Base-by-base conservation (phyloP, 1,140 invertebrate species). In the Pectinophora gossypiella region DNA sequence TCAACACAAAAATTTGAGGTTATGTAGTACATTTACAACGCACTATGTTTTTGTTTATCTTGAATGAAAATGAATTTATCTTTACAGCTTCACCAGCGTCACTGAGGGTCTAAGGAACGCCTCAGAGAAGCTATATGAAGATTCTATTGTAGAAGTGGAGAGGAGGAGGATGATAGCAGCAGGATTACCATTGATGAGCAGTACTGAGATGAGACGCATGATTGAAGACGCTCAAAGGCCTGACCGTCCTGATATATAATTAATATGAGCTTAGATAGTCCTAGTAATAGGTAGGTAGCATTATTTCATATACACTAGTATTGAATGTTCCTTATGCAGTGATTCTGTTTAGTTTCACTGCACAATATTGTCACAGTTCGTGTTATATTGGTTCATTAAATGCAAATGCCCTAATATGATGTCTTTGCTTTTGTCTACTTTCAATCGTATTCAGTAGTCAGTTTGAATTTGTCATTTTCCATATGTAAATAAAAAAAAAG, bases 61-160 rank as follows among this genome's bases (percentile, higher is more conserved):
- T n/a, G n/a, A n/a, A n/a, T n/a, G n/a, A n/a, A n/a, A n/a, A n/a
- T n/a, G n/a, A n/a, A n/a, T n/a, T n/a, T n/a, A 16, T 42, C 23
- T 18, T 80, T 78, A 56, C 54, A 83, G 77, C 59, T 78, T 64
- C 50, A 58, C 67, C 16, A 55, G 56, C 45, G 1, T 68, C 35
- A 78, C 78, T 18, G 4, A 32, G n/a, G 81, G 78, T 16, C 59
- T 72, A 19, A 66, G 76, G 38, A 59, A 68, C 60, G 56, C 65
- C n/a, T 5, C 62, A 1, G 67, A 79, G n/a, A 38, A n/a, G n/a
- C 36, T 84, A 1, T 84, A 81, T 57, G 71, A 76, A 54, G 84
- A 85, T 55, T 72, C 80, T 5, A 72, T 81, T 40, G 73, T 76
- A 57, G 81, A 82, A 64, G 66, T 84, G 1, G 83, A 87, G 60